These are phyloP conservation scores for Cecidostiba fungosa DNA, from an alignment of 2,888 invertebrate genomes.

Conservation along the genomic window DNA sequence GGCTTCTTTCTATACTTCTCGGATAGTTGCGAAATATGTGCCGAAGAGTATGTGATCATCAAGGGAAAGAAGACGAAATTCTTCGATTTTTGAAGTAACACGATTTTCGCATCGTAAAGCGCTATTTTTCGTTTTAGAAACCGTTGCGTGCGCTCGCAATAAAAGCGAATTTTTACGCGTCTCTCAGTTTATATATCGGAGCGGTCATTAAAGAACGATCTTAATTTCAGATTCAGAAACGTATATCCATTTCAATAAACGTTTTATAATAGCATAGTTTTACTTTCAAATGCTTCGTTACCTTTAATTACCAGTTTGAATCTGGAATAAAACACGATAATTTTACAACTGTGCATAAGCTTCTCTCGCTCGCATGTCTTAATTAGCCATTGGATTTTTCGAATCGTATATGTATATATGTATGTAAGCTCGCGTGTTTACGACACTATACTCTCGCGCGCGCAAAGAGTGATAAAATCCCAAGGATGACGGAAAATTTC, in stretches of 20 bases:
- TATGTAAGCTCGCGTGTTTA: slow-evolving; percentile 1
- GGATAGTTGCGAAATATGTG: slow-evolving; percentile 5
- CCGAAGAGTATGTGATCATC: background rate
- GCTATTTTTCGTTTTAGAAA: background rate
- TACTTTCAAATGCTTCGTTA: slow-evolving; percentile 24
- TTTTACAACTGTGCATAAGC: slow-evolving; percentile 1
- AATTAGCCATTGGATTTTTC: slow-evolving; percentile 29
- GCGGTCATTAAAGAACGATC: background rate
- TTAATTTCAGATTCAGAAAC: background rate
- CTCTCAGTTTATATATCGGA: background rate
- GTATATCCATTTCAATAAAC: slow-evolving; percentile 11
- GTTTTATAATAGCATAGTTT: slow-evolving; percentile 3
- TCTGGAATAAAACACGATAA: slow-evolving; percentile 8
- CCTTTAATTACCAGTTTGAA: slow-evolving; percentile 4
- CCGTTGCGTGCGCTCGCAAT: background rate
- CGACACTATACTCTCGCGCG: background rate
- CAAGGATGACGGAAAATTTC: slow-evolving; percentile 20
- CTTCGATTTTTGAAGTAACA: background rate
- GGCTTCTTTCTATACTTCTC: background rate
- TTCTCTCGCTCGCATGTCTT: slow-evolving; percentile 19
- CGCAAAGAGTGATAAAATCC: slow-evolving; percentile 25
- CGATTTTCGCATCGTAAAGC: background rate
- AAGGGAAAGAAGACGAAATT: background rate
- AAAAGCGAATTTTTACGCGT: background rate
- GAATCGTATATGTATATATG: background rate